A percentile compares a stretch with the other conserved stretches of the same genome.
Evolutionary conservation across 1,140 invertebrate genomes (phyloP).

Genomic region (Oppia nitens): DNA sequence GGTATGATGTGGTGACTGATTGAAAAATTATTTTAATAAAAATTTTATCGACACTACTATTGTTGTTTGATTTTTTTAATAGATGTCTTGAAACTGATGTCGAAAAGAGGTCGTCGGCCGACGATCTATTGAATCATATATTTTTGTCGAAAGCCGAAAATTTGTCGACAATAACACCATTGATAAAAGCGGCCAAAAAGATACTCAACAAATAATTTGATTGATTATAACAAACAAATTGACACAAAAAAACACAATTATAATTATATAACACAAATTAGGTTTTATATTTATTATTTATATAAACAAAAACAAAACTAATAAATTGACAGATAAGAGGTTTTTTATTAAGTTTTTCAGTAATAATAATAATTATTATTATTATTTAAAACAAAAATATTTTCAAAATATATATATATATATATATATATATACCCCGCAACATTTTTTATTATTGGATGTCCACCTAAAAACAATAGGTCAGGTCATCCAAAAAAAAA

Average conservation of each 20-base stretch:
- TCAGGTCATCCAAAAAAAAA: too few relatives aligned
- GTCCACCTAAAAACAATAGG: too few relatives aligned
- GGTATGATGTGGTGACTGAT: background rate
- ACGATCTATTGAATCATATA: conserved; percentile 66
- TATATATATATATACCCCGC: too few relatives aligned
- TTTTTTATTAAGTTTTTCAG: too few relatives aligned
- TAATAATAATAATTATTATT: too few relatives aligned
- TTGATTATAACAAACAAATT: background rate
- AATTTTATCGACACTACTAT: background rate
- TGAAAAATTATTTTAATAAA: background rate
- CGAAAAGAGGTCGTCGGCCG: conserved; percentile 61
- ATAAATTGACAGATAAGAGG: too few relatives aligned
- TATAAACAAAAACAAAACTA: too few relatives aligned
- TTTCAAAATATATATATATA: too few relatives aligned
- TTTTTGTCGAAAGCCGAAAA: conserved; percentile 74
- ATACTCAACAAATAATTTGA: conserved; percentile 41
- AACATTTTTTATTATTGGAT: too few relatives aligned
- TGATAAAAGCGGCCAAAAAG: conserved; percentile 74
- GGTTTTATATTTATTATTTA: too few relatives aligned
- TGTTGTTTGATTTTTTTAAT: background rate
- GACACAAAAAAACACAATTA: background rate
- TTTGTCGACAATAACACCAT: conserved; percentile 60
- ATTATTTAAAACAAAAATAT: too few relatives aligned
- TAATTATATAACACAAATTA: too few relatives aligned
- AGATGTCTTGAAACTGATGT: conserved; percentile 79